Conservation (phyloP, 2,888 invertebrate genomes). For the Sesamia inferens region DNA sequence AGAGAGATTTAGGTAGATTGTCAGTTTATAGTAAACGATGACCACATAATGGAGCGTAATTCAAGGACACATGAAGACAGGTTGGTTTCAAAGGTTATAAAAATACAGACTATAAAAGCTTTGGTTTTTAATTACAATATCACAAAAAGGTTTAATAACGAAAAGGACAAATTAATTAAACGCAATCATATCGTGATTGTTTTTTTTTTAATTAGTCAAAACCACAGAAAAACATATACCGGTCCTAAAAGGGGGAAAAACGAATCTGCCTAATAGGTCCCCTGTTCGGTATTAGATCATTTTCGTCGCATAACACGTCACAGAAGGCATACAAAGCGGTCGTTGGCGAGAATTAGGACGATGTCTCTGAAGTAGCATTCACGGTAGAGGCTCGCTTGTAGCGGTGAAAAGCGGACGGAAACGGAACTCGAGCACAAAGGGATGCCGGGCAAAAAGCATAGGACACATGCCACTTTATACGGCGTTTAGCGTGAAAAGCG, state of each 20-base stretch:
- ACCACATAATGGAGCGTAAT: conserved; percentile 18
- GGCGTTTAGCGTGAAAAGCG: conserved; percentile 64
- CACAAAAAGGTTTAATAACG: background rate
- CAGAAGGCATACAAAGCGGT: conserved; percentile 64
- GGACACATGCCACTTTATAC: conserved; percentile 72
- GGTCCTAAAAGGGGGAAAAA: conserved; percentile 15
- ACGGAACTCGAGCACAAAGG: conserved; percentile 72
- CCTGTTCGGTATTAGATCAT: conserved; percentile 52
- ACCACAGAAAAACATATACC: background rate
- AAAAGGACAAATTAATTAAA: conserved; percentile 18
- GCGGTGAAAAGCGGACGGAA: conserved; percentile 72
- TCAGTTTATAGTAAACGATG: conserved; percentile 13
- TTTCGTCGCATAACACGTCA: conserved; percentile 48
- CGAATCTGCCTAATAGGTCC: conserved; percentile 14
- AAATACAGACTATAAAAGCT: conserved; percentile 1
- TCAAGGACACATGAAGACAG: conserved; percentile 5
- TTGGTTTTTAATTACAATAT: background rate
- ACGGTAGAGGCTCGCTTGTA: conserved; percentile 45
- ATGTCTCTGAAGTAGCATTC: conserved; percentile 57
- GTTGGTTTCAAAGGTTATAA: conserved; percentile 13
- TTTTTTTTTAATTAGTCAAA: conserved; percentile 4
- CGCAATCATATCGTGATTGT: background rate
- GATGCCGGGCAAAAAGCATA: conserved; percentile 68
- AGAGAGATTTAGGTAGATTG: conserved; percentile 4
- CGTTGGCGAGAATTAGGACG: conserved; percentile 66